Conservation (phyloP, 1,140 invertebrate genomes). For the Sinella curviseta region DNA sequence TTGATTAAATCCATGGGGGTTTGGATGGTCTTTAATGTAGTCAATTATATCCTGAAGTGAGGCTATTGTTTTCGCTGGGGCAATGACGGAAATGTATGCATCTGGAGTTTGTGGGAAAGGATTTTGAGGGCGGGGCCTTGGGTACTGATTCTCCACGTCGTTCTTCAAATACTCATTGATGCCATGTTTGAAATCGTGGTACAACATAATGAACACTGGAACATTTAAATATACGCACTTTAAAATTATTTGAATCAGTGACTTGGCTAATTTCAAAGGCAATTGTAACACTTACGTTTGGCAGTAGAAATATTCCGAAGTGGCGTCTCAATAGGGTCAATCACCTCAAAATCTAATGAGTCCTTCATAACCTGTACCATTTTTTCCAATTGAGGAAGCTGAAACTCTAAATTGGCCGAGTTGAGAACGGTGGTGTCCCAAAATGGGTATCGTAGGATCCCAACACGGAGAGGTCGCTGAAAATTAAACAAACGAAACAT, state of each 20-base stretch:
- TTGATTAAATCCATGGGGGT: conserved; percentile 24
- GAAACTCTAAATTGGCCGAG: not conserved
- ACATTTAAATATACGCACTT: not conserved
- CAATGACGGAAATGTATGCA: too few species aligned
- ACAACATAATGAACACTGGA: not conserved
- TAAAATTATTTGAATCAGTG: not conserved
- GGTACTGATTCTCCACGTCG: not conserved
- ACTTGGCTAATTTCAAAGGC: not conserved
- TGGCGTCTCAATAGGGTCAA: conserved; percentile 27
- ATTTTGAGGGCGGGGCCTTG: not conserved
- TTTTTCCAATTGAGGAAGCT: conserved; percentile 21
- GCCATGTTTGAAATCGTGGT: not conserved
- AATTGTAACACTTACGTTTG: not conserved
- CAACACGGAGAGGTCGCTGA: conserved; percentile 14
- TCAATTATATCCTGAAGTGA: conserved; percentile 31
- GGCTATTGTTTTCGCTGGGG: not conserved
- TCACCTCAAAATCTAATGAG: not conserved
- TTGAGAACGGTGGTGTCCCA: conserved; percentile 13
- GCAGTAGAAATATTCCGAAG: not conserved
- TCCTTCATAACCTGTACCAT: not conserved
- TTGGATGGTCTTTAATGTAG: conserved; percentile 28
- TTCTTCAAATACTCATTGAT: conserved; percentile 1
- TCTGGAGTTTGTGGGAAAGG: not conserved
- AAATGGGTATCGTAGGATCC: conserved; percentile 27
- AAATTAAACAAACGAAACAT: not conserved